Evolutionary conservation across 2,113 vertebrate species (phyloP), one percentile per base, ranked within the genome.

Genomic region (Chaenocephalus aceratus): DNA sequence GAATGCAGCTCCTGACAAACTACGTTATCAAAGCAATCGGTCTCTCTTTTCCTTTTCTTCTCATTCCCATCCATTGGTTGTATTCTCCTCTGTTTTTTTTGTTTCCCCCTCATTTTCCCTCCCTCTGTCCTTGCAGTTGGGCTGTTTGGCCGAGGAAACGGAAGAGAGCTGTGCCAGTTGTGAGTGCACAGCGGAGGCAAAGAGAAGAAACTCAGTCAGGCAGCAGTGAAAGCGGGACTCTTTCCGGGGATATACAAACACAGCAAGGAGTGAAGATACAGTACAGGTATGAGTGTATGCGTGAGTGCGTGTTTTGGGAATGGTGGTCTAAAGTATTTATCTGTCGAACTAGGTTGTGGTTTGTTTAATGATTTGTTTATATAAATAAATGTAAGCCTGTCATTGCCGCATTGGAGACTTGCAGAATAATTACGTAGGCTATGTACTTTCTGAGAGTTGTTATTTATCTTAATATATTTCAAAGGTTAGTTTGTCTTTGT

Each of bases 1-100:
- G 83, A 92, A 90, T 90, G 82, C 86, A 87, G 79, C 87, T 73
- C 75, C 89, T 92, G 89, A 92, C 93, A 90, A 84, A 93, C 83
- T 92, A 61, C 79, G 91, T 93, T 93, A 93, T 89, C 79, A 46
- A 79, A 83, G 86, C 86, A 90, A 91, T 94, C 80, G 80, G 64
- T 93, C 86, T 90, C 81, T 75, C 61, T 52, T 82, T 77, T 86
- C 73, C 48, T 83, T 85, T 79, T 76, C 74, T 72, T 78, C 77
- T 83, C 75, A 72, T 83, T 77, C 79, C 23, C 52, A 73, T 63
- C 72, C 62, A 64, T 59, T 58, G 61, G 54, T 65, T 79, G 75
- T 71, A 46, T 77, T 66, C 60, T 78, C 30, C n/a, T 77, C 26
- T 72, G 5, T 78, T 81, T 80, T 48, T 46, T 30, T 62, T n/a